These are phyloP conservation scores for Peromyscus nudipes DNA, from an alignment of 2,797 vertebrate species.

Conservation along the genomic window DNA sequence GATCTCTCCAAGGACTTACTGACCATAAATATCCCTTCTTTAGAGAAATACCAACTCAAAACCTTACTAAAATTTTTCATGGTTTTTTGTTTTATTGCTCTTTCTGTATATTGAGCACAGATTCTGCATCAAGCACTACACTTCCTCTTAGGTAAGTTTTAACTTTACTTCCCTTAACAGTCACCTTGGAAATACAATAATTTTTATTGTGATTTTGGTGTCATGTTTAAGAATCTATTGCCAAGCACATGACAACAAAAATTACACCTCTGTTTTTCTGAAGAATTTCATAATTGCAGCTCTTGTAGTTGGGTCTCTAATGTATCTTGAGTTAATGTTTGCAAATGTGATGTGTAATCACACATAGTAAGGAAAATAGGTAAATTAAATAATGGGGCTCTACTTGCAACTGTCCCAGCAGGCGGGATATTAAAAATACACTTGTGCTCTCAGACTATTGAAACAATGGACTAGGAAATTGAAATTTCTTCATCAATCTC, in stretches of 20 bases:
- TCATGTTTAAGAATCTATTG: neutral
- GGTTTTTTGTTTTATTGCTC: neutral
- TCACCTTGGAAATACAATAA: neutral
- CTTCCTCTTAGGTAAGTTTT: neutral
- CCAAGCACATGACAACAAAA: neutral
- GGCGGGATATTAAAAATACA: neutral
- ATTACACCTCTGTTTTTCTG: neutral
- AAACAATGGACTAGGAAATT: neutral
- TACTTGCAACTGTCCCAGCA: neutral
- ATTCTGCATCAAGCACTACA: neutral
- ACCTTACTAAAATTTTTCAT: neutral
- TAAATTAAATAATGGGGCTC: neutral
- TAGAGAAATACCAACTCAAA: neutral
- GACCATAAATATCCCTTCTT: neutral
- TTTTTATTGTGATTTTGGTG: neutral
- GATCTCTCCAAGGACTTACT: neutral
- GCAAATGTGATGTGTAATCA: neutral
- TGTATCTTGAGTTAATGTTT: neutral
- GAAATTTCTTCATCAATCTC: neutral
- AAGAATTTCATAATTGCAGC: neutral
- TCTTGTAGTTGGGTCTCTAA: neutral
- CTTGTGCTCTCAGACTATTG: neutral
- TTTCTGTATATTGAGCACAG: neutral
- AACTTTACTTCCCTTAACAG: neutral
- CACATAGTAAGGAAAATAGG: neutral